Conservation (phyloP, 1,140 invertebrate genomes). For the Oncopeltus fasciatus region DNA sequence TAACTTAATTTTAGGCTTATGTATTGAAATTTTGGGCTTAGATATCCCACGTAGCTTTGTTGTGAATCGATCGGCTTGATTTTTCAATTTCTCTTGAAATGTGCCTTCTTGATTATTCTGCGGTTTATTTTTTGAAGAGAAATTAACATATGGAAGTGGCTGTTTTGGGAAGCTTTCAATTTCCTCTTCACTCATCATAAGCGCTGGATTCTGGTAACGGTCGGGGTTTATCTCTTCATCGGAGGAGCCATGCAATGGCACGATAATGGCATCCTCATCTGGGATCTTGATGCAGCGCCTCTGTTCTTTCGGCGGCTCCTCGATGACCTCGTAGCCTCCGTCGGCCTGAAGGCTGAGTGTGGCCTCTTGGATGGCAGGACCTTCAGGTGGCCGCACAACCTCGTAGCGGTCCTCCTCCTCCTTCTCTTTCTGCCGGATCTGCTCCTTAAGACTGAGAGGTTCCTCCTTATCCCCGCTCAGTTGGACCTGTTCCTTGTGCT, state of each 20-base stretch:
- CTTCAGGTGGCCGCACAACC: not conserved
- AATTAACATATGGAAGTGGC: conserved; percentile 22
- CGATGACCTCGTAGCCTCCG: not conserved
- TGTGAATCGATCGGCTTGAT: conserved; percentile 30
- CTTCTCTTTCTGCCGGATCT: conserved; percentile 1
- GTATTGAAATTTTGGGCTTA: conserved; percentile 28
- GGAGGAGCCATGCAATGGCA: conserved; percentile 18
- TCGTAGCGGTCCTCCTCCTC: conserved; percentile 20
- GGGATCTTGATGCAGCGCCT: conserved; percentile 11
- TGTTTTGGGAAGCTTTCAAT: not conserved
- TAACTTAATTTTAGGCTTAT: conserved; percentile 39
- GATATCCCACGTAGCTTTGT: conserved; percentile 22
- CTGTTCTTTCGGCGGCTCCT: not conserved
- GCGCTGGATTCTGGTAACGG: conserved; percentile 5
- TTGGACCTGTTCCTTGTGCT: conserved; percentile 23
- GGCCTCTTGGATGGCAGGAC: not conserved
- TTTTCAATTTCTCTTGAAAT: conserved; percentile 40
- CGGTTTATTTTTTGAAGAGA: conserved; percentile 46
- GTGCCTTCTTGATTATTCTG: conserved; percentile 40
- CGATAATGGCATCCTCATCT: conserved; percentile 13
- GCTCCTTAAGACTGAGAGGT: conserved; percentile 3
- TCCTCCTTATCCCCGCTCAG: conserved; percentile 22
- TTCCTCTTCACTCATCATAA: conserved; percentile 9
- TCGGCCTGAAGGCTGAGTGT: conserved; percentile 13
- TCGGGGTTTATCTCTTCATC: conserved; percentile 19